A percentile compares a stretch with the other conserved stretches of the same genome.
Evolutionary conservation across 2,113 vertebrate genomes (phyloP).

Genomic region (Cyanoramphus novaezelandiae): DNA sequence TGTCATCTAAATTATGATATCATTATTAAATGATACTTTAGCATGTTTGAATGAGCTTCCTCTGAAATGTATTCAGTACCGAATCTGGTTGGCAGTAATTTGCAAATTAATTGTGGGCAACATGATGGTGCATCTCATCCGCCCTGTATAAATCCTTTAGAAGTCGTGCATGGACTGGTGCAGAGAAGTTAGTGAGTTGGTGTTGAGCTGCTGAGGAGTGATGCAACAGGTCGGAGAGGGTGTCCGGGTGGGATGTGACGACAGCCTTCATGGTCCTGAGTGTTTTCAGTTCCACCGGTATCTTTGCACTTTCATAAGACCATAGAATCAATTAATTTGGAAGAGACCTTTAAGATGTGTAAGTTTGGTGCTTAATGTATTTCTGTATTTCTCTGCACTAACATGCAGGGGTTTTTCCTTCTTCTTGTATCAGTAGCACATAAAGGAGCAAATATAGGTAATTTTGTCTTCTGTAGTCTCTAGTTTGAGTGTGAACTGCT

Average conservation of each 20-base stretch:
- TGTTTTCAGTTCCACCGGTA: accelerated
- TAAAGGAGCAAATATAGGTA: not conserved
- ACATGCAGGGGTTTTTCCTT: accelerated
- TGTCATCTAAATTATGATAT: not conserved
- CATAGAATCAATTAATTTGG: not conserved
- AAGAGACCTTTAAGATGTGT: not conserved
- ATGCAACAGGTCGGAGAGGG: not conserved
- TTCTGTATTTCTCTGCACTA: not conserved
- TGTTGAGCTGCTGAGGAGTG: not conserved
- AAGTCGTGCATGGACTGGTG: not conserved
- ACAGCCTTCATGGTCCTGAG: not conserved
- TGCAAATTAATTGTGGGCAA: not conserved
- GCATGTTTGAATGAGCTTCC: not conserved
- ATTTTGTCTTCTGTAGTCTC: not conserved
- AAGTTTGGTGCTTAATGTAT: not conserved
- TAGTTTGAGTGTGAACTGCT: not conserved
- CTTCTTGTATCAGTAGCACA: not conserved
- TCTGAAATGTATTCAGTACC: not conserved
- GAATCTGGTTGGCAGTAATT: not conserved
- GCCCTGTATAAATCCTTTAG: not conserved
- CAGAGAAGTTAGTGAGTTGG: not conserved
- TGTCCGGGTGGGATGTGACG: not conserved
- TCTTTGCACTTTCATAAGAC: not conserved
- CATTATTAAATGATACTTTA: not conserved
- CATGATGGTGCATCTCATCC: not conserved